A percentile compares a stretch with the other conserved stretches of the same genome.
phyloP scores from a whole-genome alignment of 2,888 invertebrate species.

The Furcula furcula region DNA sequence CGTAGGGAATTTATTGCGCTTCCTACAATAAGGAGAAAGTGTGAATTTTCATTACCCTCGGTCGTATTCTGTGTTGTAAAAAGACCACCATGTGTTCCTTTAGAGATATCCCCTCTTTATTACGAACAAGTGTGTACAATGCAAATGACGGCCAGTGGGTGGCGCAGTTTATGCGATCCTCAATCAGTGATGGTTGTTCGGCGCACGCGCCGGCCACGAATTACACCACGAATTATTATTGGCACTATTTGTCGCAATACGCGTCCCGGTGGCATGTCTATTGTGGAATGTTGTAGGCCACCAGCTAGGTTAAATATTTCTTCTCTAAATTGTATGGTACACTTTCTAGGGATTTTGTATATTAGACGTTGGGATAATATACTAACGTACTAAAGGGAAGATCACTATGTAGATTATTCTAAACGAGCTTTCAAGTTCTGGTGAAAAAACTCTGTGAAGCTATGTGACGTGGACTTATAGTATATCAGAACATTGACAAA shows the following conservation, averaged over 20 bases:
- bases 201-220: conserved; percentile 64
- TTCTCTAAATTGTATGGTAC: conserved; percentile 2
- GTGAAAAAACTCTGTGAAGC: too few species aligned
- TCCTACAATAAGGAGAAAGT: conserved; percentile 24
- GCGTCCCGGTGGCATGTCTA: conserved; percentile 39
- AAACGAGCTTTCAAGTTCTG: too few species aligned
- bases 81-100: conserved; percentile 28
- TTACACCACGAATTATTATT: conserved; percentile 61
- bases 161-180: conserved; percentile 61
- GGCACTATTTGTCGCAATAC: conserved; percentile 60
- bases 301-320: conserved; percentile 20
- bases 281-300: conserved; percentile 39
- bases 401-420: too few species aligned
- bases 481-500: too few species aligned
- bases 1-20: conserved; percentile 38
- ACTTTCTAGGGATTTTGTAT: conserved; percentile 4
- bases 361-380: too few species aligned
- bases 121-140: conserved; percentile 44
- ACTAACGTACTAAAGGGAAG: too few species aligned
- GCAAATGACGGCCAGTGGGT: conserved; percentile 64
- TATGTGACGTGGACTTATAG: too few species aligned
- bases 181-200: conserved; percentile 67
- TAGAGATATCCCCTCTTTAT: conserved; percentile 34
- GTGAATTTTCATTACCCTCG: conserved; percentile 22
- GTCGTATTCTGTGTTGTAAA: conserved; percentile 19